Evolutionary conservation across 2,113 vertebrate genomes (phyloP), one percentile per base, ranked within the genome.

Genomic region (Orthonyx spaldingii): DNA sequence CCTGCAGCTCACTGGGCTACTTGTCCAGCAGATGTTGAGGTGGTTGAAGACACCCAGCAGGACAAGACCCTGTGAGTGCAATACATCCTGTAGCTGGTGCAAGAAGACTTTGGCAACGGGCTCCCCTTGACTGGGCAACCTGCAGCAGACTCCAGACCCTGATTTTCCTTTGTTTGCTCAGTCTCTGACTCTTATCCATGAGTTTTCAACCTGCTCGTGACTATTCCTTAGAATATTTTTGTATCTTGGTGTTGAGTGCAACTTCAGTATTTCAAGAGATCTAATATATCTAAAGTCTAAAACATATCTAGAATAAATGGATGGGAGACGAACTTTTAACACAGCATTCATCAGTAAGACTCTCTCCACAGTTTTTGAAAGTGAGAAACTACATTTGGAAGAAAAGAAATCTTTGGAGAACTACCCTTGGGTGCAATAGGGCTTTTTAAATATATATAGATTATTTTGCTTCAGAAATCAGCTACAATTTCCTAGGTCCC

Each of bases 51-150:
- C 7, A 30, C 16, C 16, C 35, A 65, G 41, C n/a, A 60, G 16
- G 11, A 65, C 5, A 17, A 47, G 44, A 60, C 18, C 8, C 11
- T n/a, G 23, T 17, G n/a, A n/a, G n/a, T n/a, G n/a, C n/a, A n/a
- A n/a, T n/a, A n/a, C n/a, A n/a, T n/a, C n/a, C n/a, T n/a, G n/a
- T n/a, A 56, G 28, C 35, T 56, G 64, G 33, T 12, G 19, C 6
- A 47, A 16, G 39, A 66, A 41, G 30, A 8, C 6, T 85, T 79
- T 35, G 10, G 46, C 30, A 30, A 1, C 6, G 30, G 64, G 4
- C 13, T 30, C 9, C 20, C 23, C 7, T 59, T 22, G 66, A 6
- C 1, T 0, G 4, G 46, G 39, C 13, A 26, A 16, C 28, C 26
- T 74, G 30, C 50, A 37, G 47, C 30, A 46, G 22, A 23, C 19